phyloP scores from a whole-genome alignment of 2,888 invertebrate species.

The Steinernema scapterisci region DNA sequence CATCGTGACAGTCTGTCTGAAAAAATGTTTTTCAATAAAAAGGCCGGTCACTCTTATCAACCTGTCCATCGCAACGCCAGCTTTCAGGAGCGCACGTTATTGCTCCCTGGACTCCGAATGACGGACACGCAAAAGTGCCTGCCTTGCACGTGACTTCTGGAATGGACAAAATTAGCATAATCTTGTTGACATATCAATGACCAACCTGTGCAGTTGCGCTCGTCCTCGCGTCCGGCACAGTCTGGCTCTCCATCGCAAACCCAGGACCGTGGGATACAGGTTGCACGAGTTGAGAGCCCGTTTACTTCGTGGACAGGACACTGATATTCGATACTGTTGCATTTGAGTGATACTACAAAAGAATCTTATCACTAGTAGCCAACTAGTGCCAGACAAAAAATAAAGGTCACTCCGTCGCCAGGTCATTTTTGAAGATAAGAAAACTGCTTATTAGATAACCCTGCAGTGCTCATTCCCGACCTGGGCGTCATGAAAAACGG shows the following conservation, averaged over 20 bases:
- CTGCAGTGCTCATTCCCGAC: not conserved
- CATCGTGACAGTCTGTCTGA: constrained; percentile 59
- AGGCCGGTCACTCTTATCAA: constrained; percentile 26
- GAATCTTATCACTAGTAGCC: not conserved
- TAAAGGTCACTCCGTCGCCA: constrained; percentile 1
- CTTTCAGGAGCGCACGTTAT: constrained; percentile 53
- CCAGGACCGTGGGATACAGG: constrained; percentile 63
- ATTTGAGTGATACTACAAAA: constrained; percentile 42
- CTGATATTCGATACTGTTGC: constrained; percentile 53
- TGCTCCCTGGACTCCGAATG: constrained; percentile 48
- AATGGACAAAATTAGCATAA: constrained; percentile 23
- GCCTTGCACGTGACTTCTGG: constrained; percentile 49
- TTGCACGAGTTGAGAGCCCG: constrained; percentile 41
- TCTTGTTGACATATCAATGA: not conserved
- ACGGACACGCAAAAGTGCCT: constrained; percentile 53
- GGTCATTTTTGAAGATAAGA: constrained; percentile 19
- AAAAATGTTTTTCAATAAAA: constrained; percentile 32
- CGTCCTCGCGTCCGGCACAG: constrained; percentile 50
- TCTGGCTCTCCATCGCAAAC: constrained; percentile 57
- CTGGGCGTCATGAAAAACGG: not conserved
- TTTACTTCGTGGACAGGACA: constrained; percentile 57
- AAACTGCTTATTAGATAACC: not conserved
- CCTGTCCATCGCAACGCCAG: constrained; percentile 58
- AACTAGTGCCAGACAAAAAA: constrained; percentile 1
- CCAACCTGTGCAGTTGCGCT: constrained; percentile 51